phyloP scores from a whole-genome alignment of 2,797 vertebrate species.

The Pipistrellus pipistrellus region DNA sequence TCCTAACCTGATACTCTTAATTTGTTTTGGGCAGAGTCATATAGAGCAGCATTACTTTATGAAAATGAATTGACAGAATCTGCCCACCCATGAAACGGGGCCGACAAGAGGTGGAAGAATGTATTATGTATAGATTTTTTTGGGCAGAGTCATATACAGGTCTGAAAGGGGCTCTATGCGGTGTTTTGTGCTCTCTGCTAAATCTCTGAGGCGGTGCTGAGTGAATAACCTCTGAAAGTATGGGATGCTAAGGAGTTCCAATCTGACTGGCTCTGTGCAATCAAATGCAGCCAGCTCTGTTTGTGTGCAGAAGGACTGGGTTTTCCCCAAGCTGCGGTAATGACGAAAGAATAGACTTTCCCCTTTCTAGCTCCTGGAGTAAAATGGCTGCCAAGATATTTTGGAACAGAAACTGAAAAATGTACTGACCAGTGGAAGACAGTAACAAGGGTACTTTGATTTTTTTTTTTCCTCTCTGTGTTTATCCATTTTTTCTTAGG shows the following conservation, averaged over 20 bases:
- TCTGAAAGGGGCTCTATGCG: neutral
- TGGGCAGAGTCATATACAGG: neutral
- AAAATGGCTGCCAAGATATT: constrained; percentile 75
- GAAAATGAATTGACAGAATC: constrained; percentile 55
- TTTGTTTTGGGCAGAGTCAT: constrained; percentile 73
- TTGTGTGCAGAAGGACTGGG: constrained; percentile 20
- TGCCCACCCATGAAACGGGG: neutral
- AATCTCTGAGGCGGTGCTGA: neutral
- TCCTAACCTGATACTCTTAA: neutral
- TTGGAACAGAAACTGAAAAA: constrained; percentile 70
- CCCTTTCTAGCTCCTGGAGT: constrained; percentile 60
- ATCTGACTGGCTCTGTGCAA: neutral
- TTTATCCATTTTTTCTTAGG: constrained; percentile 55
- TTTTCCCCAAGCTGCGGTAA: constrained; percentile 55
- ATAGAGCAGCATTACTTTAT: constrained; percentile 19
- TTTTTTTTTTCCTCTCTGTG: constrained; percentile 2
- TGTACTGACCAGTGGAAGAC: constrained; percentile 43
- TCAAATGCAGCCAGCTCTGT: constrained; percentile 22
- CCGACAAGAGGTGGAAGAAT: neutral
- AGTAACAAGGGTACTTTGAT: constrained; percentile 71
- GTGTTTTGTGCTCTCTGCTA: neutral
- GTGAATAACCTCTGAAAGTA: neutral
- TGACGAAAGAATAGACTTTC: constrained; percentile 69
- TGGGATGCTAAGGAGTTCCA: neutral
- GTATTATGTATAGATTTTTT: too few relatives aligned